Base-by-base conservation (phyloP, 2,113 vertebrate genomes). In the Zootoca vivipara region DNA sequence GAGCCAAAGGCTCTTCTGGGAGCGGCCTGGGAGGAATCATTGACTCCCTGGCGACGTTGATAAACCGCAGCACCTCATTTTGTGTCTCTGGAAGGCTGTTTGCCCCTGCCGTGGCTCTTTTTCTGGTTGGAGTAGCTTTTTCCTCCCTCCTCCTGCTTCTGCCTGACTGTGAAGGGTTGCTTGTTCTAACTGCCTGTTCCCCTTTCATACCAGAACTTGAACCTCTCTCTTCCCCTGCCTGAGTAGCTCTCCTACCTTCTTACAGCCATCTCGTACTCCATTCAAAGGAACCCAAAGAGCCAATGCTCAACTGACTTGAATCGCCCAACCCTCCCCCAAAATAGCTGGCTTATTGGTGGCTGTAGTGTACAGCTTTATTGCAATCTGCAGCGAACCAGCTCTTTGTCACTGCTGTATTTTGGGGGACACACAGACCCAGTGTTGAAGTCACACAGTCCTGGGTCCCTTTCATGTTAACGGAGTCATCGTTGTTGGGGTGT, bases 261-360 rank as follows among this genome's bases (percentile, higher is more conserved):
- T 96, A 96, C 94, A 97, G 97, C 97, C 96, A 96, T 94, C 91
- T 93, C 93, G 95, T 64, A 94, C 96, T 97, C 96, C 96, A 97
- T 98, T 98, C 97, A 98, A 98, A 98, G 97, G 96, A 95, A 95
- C 96, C 95, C 95, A 93, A 97, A 97, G 96, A 96, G 96, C 96
- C 97, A 96, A 92, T 90, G 75, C 30, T 72, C 40, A 0, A 15
- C 5, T 30, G 16, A 7, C 56, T 2, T 40, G 24, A 5, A 20
- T 4, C 33, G n/a, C 30, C 28, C 16, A 6, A 18, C n/a, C 20
- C 10, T 38, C 33, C 4, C 33, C 58, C 35, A 20, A 35, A 33
- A 16, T 20, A 35, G 6, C 28, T 52, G 38, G 40, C 12, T 46
- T 7, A 42, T 46, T 16, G 46, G 42, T 82, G 75, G 64, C 87